These are phyloP conservation scores for mouse (Mus musculus) DNA, from an alignment of 2,113 vertebrate genomes.

Conservation along the genomic window DNA sequence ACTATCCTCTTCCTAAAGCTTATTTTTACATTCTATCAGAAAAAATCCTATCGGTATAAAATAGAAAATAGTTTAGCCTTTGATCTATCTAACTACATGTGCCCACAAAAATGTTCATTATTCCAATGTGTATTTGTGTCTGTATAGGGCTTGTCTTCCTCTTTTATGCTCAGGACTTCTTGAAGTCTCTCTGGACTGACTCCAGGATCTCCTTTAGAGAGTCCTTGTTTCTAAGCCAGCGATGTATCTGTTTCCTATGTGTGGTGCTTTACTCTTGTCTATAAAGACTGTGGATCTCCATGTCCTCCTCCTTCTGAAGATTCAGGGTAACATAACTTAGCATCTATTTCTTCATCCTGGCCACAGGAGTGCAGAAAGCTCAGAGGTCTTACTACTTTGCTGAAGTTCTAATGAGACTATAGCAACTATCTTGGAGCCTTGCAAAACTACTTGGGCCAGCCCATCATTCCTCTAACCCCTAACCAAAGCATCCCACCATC, in stretches of 20 bases:
- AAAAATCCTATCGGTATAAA: neutral
- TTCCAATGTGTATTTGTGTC: neutral
- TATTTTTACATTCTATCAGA: neutral
- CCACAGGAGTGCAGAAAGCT: neutral
- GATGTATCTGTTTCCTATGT: neutral
- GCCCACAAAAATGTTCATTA: neutral
- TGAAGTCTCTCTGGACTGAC: neutral
- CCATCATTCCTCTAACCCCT: neutral
- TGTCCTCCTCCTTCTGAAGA: neutral
- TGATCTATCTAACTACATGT: neutral
- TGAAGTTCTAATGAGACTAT: neutral
- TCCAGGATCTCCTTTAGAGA: neutral
- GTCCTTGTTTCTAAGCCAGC: neutral
- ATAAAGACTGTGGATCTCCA: neutral
- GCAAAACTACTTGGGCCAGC: neutral
- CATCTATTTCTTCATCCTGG: neutral
- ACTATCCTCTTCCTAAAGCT: neutral
- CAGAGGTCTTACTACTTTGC: neutral
- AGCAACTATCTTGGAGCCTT: neutral
- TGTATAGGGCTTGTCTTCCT: neutral
- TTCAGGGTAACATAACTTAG: neutral
- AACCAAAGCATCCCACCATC: neutral
- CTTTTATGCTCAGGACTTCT: neutral
- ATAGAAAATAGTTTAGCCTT: constrained; percentile 16
- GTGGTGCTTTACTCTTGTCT: too few species aligned